Evolutionary conservation across 2,888 invertebrate species (phyloP).

Genomic region (Eristalinus sepulchralis): DNA sequence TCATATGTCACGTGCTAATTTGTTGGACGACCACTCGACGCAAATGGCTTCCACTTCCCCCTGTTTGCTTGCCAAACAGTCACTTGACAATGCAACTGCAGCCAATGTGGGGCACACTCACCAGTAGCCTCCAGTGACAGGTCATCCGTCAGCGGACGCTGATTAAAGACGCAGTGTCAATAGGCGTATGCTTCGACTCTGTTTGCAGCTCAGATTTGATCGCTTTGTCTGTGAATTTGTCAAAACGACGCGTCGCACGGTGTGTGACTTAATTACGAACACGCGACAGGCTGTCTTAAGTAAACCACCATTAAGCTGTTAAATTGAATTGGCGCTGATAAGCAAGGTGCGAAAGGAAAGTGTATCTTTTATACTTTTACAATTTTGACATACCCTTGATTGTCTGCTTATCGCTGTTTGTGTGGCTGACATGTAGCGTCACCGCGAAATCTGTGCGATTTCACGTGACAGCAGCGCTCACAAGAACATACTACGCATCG

Average conservation of each 20-base stretch:
- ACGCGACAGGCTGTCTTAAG: neutral
- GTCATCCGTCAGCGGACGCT: slow-evolving; percentile 14
- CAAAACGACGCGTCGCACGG: slow-evolving; percentile 9
- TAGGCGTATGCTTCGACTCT: neutral
- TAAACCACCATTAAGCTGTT: neutral
- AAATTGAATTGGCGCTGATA: neutral
- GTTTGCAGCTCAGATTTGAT: neutral
- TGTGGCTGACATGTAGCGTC: neutral
- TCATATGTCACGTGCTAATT: slow-evolving; percentile 45
- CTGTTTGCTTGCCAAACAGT: slow-evolving; percentile 10
- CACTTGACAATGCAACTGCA: slow-evolving; percentile 31
- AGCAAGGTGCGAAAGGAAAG: neutral
- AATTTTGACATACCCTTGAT: neutral
- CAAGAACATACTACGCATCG: neutral
- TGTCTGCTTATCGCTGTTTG: slow-evolving; percentile 11
- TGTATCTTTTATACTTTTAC: neutral
- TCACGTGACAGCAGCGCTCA: neutral
- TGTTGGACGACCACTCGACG: slow-evolving; percentile 43
- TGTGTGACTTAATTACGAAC: slow-evolving; percentile 18
- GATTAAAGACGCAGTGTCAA: slow-evolving; percentile 12
- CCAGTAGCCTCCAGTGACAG: neutral
- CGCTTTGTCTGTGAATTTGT: neutral
- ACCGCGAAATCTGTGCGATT: neutral
- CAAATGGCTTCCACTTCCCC: slow-evolving; percentile 7
- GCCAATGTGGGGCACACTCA: neutral